Evolutionary conservation across 2,113 vertebrate species (phyloP).

Genomic region (Eleginops maclovinus): DNA sequence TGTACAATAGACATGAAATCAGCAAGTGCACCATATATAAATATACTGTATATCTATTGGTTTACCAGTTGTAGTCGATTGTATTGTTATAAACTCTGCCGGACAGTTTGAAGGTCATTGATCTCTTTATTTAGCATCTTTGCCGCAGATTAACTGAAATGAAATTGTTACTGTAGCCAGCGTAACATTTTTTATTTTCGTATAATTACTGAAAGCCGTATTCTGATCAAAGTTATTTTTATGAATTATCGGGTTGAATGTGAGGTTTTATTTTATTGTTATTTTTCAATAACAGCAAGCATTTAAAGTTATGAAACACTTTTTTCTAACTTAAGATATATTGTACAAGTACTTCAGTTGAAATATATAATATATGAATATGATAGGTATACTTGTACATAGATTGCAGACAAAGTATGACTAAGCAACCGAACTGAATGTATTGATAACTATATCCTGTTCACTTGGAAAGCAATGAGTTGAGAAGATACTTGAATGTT

Average conservation of each 20-base stretch:
- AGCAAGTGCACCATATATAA: slow-evolving; percentile 52
- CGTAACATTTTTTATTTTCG: slow-evolving; percentile 73
- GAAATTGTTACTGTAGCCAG: slow-evolving; percentile 64
- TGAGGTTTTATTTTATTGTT: slow-evolving; percentile 57
- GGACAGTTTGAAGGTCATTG: slow-evolving; percentile 19
- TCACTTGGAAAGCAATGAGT: slow-evolving; percentile 15
- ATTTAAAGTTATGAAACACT: slow-evolving; percentile 71
- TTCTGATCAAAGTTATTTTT: slow-evolving; percentile 80
- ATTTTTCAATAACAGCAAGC: slow-evolving; percentile 47
- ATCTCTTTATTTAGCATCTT: slow-evolving; percentile 20
- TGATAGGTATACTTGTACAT: slow-evolving; percentile 35
- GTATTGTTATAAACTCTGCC: slow-evolving; percentile 31
- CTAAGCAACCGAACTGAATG: slow-evolving; percentile 62
- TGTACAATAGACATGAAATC: slow-evolving; percentile 39
- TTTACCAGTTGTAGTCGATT: slow-evolving; percentile 34
- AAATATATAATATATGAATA: slow-evolving; percentile 7
- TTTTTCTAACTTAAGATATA: slow-evolving; percentile 63
- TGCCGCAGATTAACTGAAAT: slow-evolving; percentile 48
- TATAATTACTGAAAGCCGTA: slow-evolving; percentile 69
- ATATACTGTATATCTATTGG: slow-evolving; percentile 31
- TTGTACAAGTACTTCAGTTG: slow-evolving; percentile 30
- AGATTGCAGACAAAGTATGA: slow-evolving; percentile 36
- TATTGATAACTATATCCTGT: slow-evolving; percentile 50
- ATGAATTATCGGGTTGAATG: slow-evolving; percentile 72
- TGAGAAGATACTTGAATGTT: slow-evolving; percentile 47